Conservation (phyloP, 2,888 invertebrate genomes). For the Sialis fuliginosa region DNA sequence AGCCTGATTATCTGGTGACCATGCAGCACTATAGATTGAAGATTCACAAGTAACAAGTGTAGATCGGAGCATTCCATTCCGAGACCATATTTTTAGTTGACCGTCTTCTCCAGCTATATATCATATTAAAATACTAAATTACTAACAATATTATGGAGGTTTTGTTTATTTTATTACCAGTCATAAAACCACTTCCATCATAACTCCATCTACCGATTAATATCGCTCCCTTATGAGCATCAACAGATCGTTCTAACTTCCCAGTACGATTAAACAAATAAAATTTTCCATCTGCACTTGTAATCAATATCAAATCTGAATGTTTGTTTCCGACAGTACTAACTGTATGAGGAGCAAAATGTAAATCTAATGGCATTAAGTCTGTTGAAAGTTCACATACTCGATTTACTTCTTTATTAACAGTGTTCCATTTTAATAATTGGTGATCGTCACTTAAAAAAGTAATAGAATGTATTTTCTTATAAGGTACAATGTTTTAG, state of each 20-base stretch:
- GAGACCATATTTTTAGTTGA: constrained; percentile 89
- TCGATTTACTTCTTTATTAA: constrained; percentile 56
- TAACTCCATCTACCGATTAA: constrained; percentile 83
- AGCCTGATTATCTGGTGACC: constrained; percentile 56
- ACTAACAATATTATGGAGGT: background rate
- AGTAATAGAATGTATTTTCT: constrained; percentile 13
- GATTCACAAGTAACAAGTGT: constrained; percentile 64
- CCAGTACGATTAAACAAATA: constrained; percentile 79
- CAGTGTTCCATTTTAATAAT: constrained; percentile 75
- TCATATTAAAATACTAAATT: background rate
- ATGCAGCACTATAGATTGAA: constrained; percentile 70
- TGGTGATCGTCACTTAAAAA: constrained; percentile 78
- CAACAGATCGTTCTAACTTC: constrained; percentile 79
- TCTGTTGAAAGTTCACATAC: constrained; percentile 66
- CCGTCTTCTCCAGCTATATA: constrained; percentile 87
- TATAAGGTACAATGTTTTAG: constrained; percentile 5
- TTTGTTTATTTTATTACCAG: constrained; percentile 33
- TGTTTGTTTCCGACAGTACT: constrained; percentile 25
- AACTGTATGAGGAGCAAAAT: constrained; percentile 62
- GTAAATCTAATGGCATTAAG: constrained; percentile 77
- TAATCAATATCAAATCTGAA: constrained; percentile 67
- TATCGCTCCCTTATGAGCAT: constrained; percentile 84
- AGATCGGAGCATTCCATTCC: constrained; percentile 84
- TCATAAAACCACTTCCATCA: constrained; percentile 87
- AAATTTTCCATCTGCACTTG: constrained; percentile 80